Conservation (phyloP, 2,797 vertebrate species). For the Acestrorhynchus altus region DNA sequence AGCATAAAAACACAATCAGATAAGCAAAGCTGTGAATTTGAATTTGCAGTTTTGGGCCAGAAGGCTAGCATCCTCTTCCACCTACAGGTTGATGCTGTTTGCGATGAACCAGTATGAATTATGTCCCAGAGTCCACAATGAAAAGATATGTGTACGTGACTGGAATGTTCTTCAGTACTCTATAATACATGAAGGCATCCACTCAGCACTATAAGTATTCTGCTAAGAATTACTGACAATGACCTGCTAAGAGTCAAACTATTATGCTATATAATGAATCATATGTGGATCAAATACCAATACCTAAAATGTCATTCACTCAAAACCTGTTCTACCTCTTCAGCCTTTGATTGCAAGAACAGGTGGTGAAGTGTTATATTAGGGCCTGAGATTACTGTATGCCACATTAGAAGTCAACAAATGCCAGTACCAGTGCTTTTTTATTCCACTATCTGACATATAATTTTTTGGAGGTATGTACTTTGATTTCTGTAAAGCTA, state of each 20-base stretch:
- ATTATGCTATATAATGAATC: background rate
- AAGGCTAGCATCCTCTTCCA: background rate
- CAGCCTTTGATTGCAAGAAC: background rate
- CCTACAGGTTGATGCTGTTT: background rate
- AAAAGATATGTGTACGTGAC: background rate
- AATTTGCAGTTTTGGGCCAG: conserved; percentile 1
- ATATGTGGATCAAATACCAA: background rate
- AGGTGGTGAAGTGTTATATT: background rate
- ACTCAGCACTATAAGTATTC: background rate
- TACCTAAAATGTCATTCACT: background rate
- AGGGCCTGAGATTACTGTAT: background rate
- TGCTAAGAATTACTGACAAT: background rate
- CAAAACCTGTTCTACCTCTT: background rate
- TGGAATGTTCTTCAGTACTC: background rate
- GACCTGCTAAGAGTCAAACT: background rate
- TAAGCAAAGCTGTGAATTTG: background rate
- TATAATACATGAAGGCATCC: background rate
- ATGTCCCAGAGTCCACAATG: background rate
- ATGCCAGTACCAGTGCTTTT: background rate
- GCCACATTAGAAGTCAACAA: background rate
- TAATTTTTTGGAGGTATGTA: no score
- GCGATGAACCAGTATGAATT: background rate
- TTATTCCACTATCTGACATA: background rate
- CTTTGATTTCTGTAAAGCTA: no score
- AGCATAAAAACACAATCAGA: conserved; percentile 31